phyloP scores from a whole-genome alignment of 2,797 vertebrate species.

The Notolabrus celidotus region DNA sequence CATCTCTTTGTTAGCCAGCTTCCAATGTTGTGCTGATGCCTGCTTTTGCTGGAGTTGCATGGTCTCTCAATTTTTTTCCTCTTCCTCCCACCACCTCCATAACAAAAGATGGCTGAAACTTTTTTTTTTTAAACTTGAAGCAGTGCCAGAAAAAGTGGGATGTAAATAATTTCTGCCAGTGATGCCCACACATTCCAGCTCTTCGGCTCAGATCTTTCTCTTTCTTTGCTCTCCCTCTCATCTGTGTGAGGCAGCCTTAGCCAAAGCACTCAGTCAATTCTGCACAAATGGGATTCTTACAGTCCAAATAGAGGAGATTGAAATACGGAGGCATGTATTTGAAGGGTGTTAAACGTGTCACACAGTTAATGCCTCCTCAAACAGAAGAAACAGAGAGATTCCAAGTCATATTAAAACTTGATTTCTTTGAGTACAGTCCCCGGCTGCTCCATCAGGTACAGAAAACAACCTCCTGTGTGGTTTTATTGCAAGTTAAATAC shows the following conservation, averaged over 20 bases:
- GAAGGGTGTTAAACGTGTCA: constrained; percentile 64
- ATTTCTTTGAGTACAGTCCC: constrained; percentile 45
- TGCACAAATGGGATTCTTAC: constrained; percentile 71
- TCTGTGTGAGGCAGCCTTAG: constrained; percentile 52
- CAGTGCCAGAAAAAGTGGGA: constrained; percentile 41
- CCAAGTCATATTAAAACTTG: constrained; percentile 60
- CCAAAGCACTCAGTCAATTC: constrained; percentile 75
- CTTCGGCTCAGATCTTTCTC: constrained; percentile 40
- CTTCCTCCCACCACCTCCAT: constrained; percentile 2
- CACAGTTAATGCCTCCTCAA: constrained; percentile 68
- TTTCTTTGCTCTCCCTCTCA: constrained; percentile 53
- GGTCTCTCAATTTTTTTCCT: not conserved
- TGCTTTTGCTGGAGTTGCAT: constrained; percentile 16
- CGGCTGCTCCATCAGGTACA: constrained; percentile 33
- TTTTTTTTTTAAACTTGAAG: constrained; percentile 47
- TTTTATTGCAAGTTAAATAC: constrained; percentile 55
- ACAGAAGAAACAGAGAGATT: constrained; percentile 44
- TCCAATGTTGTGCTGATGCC: constrained; percentile 33
- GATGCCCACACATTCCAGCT: constrained; percentile 44
- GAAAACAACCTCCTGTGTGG: constrained; percentile 26
- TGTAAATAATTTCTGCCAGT: constrained; percentile 44
- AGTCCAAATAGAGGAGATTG: constrained; percentile 74
- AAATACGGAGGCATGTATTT: constrained; percentile 64
- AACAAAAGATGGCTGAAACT: constrained; percentile 36
- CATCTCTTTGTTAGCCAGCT: constrained; percentile 31